These are phyloP conservation scores for Polydrusus tereticollis DNA, from an alignment of 2,888 invertebrate genomes.

Conservation along the genomic window DNA sequence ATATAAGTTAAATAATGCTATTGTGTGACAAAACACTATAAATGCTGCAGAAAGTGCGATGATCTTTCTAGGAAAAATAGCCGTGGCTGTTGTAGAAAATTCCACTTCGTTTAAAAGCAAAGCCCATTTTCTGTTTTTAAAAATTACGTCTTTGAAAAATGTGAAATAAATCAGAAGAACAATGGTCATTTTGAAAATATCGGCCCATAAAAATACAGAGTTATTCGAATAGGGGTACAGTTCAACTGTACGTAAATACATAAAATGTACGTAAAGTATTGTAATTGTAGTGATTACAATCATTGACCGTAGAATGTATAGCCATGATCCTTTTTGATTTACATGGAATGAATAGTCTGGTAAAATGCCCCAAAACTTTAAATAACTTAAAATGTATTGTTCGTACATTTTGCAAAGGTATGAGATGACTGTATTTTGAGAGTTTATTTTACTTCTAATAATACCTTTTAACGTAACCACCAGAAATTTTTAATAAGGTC, in stretches of 20 bases:
- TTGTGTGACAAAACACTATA: not conserved
- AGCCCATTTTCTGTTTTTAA: conserved; percentile 1
- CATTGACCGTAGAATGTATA: not conserved
- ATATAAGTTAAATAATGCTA: not conserved
- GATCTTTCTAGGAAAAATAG: not conserved
- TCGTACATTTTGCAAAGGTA: not conserved
- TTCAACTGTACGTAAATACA: not conserved
- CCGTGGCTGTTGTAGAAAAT: not conserved
- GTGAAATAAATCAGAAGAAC: not conserved
- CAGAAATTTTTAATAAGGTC: no score
- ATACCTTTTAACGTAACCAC: no score
- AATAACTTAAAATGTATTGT: not conserved
- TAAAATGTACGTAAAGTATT: not conserved
- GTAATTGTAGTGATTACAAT: not conserved
- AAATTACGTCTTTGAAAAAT: conserved; percentile 1
- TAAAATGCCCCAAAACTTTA: conserved; percentile 5
- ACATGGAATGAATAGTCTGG: not conserved
- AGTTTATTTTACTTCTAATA: no score
- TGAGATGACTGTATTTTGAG: no score
- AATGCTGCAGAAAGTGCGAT: not conserved
- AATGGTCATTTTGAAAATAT: conserved; percentile 1
- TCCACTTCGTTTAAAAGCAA: not conserved
- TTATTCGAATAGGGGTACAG: not conserved
- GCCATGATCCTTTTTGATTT: not conserved
- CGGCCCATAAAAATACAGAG: not conserved